These are phyloP conservation scores for Atopsyche davidsoni DNA, from an alignment of 1,140 invertebrate species.

Conservation along the genomic window DNA sequence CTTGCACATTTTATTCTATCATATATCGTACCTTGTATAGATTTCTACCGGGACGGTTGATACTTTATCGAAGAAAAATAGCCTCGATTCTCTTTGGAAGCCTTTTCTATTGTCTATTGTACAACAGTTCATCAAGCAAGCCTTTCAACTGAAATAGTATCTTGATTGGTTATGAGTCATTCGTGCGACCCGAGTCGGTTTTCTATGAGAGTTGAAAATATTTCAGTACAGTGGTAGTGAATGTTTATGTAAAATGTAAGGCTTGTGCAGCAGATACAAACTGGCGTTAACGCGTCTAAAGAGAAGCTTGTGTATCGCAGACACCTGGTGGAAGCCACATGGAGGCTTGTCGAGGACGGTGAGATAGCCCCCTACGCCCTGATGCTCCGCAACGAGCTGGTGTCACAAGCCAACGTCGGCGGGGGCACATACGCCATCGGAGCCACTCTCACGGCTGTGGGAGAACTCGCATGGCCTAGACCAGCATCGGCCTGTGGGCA, in stretches of 20 bases:
- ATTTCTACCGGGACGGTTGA: too few relatives aligned
- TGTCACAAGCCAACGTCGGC: background rate
- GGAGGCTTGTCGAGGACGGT: constrained; percentile 24
- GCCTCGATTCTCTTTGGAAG: too few relatives aligned
- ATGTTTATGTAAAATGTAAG: background rate
- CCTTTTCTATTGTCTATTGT: too few relatives aligned
- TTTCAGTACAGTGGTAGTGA: background rate
- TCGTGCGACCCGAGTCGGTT: background rate
- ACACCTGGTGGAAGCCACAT: constrained; percentile 15
- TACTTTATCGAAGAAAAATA: too few relatives aligned
- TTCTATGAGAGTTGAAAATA: background rate
- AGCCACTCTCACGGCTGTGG: constrained; percentile 24
- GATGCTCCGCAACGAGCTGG: constrained; percentile 21
- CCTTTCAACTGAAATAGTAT: too few relatives aligned
- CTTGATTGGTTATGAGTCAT: background rate
- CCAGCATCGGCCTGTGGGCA: constrained; percentile 26
- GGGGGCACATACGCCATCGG: constrained; percentile 12
- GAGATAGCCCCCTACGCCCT: constrained; percentile 23
- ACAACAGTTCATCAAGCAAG: too few relatives aligned
- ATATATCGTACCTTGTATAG: too few relatives aligned
- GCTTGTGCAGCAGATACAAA: background rate
- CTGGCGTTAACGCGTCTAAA: too few relatives aligned
- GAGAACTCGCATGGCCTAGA: constrained; percentile 27
- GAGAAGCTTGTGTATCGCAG: constrained; percentile 13
- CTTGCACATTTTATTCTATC: too few relatives aligned